Conservation (phyloP, 2,888 invertebrate genomes). For the Amiota minor region DNA sequence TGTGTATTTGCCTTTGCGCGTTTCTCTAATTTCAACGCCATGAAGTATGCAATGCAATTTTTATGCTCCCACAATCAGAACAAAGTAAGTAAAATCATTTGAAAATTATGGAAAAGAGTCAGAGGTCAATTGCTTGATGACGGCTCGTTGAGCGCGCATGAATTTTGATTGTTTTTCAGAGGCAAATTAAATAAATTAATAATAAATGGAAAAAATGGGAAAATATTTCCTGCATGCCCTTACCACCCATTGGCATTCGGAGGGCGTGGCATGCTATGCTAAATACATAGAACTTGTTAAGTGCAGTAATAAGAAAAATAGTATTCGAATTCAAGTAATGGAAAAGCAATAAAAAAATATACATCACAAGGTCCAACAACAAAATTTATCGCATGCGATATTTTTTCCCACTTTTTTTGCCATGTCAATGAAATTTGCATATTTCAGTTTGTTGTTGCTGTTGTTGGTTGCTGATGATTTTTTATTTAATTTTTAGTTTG, state of each 20-base stretch:
- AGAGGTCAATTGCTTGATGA: too few species aligned
- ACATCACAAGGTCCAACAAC: neutral
- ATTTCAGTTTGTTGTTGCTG: conserved; percentile 14
- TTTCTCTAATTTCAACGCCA: too few species aligned
- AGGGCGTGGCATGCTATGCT: neutral
- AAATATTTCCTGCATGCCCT: neutral
- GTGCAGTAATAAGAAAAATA: neutral
- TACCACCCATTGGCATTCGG: neutral
- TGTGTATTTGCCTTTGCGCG: too few species aligned
- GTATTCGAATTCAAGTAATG: too few species aligned
- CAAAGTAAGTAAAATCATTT: too few species aligned
- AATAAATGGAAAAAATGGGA: neutral
- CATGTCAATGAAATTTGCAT: neutral
- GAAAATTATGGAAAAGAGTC: too few species aligned
- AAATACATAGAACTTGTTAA: neutral
- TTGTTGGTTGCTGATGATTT: conserved; percentile 25
- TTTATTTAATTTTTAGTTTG: conserved; percentile 2
- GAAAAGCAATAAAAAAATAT: neutral
- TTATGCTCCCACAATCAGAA: too few species aligned
- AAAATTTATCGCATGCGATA: neutral
- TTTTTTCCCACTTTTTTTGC: neutral
- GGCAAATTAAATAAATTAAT: too few species aligned
- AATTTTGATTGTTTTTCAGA: too few species aligned
- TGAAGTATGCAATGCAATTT: too few species aligned
- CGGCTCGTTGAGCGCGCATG: too few species aligned